Conservation (phyloP, 2,113 vertebrate species). For the Tursiops truncatus region DNA sequence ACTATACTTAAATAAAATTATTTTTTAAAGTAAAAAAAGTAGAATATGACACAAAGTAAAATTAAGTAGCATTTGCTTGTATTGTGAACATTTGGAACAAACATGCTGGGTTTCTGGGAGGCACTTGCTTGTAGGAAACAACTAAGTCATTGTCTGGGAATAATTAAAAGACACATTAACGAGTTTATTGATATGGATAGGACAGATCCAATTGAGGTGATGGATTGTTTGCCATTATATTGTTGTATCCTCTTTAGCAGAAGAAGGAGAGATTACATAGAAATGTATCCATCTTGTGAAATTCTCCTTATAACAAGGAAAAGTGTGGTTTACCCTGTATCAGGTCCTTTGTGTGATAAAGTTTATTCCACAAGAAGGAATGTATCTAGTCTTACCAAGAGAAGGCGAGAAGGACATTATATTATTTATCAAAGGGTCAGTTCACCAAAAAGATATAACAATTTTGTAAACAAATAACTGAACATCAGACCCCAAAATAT, state of each 20-base stretch:
- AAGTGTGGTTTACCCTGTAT: constrained; percentile 82
- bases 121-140: neutral
- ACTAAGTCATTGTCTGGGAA: neutral
- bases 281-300: constrained; percentile 50
- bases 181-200: constrained; percentile 70
- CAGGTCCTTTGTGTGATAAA: constrained; percentile 83
- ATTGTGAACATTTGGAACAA: neutral
- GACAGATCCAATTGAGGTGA: constrained; percentile 60
- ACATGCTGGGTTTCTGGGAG: neutral
- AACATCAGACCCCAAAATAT: neutral
- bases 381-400: constrained; percentile 70
- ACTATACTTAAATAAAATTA: no score
- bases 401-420: neutral
- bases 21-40: no score
- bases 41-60: neutral
- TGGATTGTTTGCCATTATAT: constrained; percentile 71
- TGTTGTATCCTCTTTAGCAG: constrained; percentile 74
- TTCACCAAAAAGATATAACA: no score
- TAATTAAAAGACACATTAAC: constrained; percentile 72
- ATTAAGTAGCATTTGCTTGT: neutral
- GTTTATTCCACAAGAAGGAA: constrained; percentile 53
- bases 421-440: neutral
- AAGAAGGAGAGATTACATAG: constrained; percentile 81
- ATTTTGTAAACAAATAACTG: neutral
- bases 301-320: constrained; percentile 81